Conservation (phyloP, 2,797 vertebrate genomes). For the Paramormyrops hopkinsi region DNA sequence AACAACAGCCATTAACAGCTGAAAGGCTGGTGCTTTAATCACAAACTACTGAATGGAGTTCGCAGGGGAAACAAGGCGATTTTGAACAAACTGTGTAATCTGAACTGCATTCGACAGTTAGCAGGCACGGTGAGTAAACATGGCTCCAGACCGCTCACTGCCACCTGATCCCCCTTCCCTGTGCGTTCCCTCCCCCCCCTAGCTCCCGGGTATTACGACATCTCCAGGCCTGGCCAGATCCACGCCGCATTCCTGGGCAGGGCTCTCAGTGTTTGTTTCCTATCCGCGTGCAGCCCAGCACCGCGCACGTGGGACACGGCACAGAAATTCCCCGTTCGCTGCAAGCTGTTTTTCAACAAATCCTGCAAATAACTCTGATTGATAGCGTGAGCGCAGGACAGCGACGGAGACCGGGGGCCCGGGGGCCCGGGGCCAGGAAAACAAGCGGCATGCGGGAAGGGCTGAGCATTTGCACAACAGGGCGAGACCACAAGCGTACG, state of each 20-base stretch:
- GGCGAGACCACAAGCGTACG: neutral
- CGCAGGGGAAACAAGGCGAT: neutral
- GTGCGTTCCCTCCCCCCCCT: neutral
- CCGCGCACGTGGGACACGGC: neutral
- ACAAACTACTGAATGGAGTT: neutral
- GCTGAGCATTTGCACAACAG: neutral
- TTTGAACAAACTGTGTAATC: neutral
- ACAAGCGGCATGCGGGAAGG: neutral
- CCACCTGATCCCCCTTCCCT: neutral
- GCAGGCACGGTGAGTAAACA: neutral
- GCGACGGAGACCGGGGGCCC: neutral
- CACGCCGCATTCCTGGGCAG: neutral
- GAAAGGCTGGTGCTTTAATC: neutral
- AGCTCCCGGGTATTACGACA: neutral
- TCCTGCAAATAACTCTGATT: neutral
- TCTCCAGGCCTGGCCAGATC: neutral
- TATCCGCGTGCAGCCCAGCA: neutral
- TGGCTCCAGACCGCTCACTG: neutral
- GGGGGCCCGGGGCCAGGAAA: neutral
- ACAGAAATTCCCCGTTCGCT: neutral
- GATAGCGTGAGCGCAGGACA: neutral
- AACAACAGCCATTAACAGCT: neutral
- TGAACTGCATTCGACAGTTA: neutral
- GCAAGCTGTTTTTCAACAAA: neutral
- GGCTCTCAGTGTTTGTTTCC: neutral